phyloP scores from a whole-genome alignment of 2,797 vertebrate genomes.

The Anguilla anguilla region DNA sequence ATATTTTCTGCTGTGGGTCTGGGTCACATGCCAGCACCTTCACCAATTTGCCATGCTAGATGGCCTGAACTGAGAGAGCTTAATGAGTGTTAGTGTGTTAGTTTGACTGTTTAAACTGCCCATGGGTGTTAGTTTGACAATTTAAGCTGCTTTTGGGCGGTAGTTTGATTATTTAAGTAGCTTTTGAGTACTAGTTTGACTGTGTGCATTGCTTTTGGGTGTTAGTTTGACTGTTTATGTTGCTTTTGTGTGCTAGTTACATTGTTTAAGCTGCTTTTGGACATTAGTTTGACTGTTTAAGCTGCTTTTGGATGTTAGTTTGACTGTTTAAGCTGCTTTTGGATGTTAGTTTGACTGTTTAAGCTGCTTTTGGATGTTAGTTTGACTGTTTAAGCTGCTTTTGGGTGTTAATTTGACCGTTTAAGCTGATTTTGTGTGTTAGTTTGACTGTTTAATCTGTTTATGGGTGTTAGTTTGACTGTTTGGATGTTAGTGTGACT shows the following conservation, averaged over 20 bases:
- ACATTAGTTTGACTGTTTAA: background rate
- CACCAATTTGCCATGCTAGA: background rate
- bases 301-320: background rate
- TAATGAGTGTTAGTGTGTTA: background rate
- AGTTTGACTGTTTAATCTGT: background rate
- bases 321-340: background rate
- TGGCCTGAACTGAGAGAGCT: background rate
- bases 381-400: background rate
- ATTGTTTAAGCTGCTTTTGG: background rate
- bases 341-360: background rate
- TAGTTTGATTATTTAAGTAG: too few species aligned
- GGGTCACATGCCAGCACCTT: background rate
- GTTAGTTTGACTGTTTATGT: too few species aligned
- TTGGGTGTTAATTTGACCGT: background rate
- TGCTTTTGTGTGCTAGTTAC: too few species aligned
- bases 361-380: background rate
- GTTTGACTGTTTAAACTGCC: background rate
- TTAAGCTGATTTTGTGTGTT: background rate
- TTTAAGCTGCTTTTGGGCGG: too few species aligned
- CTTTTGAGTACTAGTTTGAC: too few species aligned
- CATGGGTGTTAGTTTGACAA: background rate
- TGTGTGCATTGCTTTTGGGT: too few species aligned
- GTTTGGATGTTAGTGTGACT: too few species aligned
- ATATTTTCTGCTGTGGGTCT: background rate
- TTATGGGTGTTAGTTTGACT: background rate